Evolutionary conservation across 2,113 vertebrate genomes (phyloP), one percentile per base, ranked within the genome.

Genomic region (Dasyprocta punctata): DNA sequence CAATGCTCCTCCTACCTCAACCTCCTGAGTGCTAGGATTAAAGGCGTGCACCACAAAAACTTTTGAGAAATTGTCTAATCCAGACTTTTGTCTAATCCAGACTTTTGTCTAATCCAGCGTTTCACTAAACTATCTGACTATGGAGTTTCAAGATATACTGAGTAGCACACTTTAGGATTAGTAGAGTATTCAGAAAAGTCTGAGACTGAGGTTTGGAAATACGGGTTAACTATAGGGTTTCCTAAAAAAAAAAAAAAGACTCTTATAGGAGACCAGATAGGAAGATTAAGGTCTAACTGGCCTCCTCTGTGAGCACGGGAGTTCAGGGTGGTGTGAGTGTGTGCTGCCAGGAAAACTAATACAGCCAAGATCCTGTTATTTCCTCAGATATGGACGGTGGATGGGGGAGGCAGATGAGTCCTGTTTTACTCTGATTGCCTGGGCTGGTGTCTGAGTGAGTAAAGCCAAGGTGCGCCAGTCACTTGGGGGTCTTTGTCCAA

Each of bases 61-160:
- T 73, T 58, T 36, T 41, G 20, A 86, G n/a, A 71, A 92, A 83
- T 89, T 81, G 0, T 86, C 87, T n/a, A n/a, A n/a, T n/a, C n/a
- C n/a, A n/a, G n/a, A 60, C 54, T 91, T 84, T 87, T 91, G 60
- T 71, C 85, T 83, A 90, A 89, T 87, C 38, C 24, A 81, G 7
- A 60, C 54, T 91, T 84, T 87, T 91, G 60, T 71, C 85, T 83
- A 90, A 89, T 87, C 38, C 24, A 81, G 7, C 75, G 73, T 65
- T 84, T 89, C 60, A 52, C 63, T 92, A 92, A 56, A 24, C 61
- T 92, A 75, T 60, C 63, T 80, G 75, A 84, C 83, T 28, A n/a
- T 38, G 38, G 61, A 73, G 56, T 41, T 61, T 54, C 49, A 26
- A 85, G 47, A 52, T 60, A 81, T 3, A 36, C 17, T 28, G n/a